A percentile compares a stretch with the other conserved stretches of the same genome.
Conservation (phyloP, 2,888 invertebrate species). For the Kryphioiulus occultus region DNA sequence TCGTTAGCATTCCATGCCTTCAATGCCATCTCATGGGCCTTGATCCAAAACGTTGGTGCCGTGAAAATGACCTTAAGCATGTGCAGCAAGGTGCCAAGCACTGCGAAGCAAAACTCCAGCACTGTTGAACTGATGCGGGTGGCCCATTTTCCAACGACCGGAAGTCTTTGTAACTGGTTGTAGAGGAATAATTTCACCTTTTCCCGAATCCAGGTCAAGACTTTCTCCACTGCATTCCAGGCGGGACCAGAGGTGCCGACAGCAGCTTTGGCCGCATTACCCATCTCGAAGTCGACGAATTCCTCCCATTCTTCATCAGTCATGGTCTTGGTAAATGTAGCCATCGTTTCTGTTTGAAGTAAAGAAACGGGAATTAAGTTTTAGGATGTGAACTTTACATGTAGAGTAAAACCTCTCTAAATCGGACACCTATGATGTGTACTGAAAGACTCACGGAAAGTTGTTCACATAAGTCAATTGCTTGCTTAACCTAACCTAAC, state of each 20-base stretch:
- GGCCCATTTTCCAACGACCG: background rate
- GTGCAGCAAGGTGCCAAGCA: background rate
- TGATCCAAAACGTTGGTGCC: background rate
- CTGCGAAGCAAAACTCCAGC: constrained; percentile 1
- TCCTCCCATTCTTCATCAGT: background rate
- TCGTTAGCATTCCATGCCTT: background rate
- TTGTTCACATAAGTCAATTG: too few relatives aligned
- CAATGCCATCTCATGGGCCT: background rate
- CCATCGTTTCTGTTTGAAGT: too few relatives aligned
- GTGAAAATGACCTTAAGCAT: background rate
- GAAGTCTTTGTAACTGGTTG: background rate
- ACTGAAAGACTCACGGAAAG: too few relatives aligned
- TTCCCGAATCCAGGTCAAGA: background rate
- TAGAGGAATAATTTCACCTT: background rate
- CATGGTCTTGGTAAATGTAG: background rate
- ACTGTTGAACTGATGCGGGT: background rate
- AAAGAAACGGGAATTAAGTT: too few relatives aligned
- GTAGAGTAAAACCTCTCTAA: too few relatives aligned
- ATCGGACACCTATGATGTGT: too few relatives aligned
- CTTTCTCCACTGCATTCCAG: background rate
- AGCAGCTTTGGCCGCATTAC: background rate
- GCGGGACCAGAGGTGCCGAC: background rate
- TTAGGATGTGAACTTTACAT: too few relatives aligned
- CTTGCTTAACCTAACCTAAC: too few relatives aligned
- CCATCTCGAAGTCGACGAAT: background rate